phyloP scores from a whole-genome alignment of 37 sponge, comb jelly and placozoan species.

The Oopsacas minuta region DNA sequence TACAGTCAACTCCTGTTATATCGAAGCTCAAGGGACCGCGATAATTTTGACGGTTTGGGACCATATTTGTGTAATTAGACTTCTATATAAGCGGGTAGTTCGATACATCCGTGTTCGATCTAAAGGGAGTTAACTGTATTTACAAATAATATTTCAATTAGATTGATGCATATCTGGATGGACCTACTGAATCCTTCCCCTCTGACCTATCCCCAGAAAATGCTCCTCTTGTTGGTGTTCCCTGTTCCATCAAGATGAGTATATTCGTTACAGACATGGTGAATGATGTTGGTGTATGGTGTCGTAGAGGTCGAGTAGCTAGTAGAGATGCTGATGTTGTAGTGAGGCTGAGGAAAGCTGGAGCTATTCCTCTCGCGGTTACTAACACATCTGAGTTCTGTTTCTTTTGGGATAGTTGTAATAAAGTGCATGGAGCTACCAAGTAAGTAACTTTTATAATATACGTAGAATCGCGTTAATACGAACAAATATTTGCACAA shows the following conservation, averaged over 20 bases:
- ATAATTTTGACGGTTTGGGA: too few relatives aligned
- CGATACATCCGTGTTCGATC: too few relatives aligned
- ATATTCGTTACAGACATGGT: conserved; percentile 34
- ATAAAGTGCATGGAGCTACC: conserved; percentile 45
- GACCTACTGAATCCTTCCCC: not conserved
- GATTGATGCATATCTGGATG: not conserved
- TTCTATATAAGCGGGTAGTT: too few relatives aligned
- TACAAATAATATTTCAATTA: too few relatives aligned
- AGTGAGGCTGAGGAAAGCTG: conserved; percentile 29
- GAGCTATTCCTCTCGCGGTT: conserved; percentile 41
- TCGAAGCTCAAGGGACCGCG: too few relatives aligned
- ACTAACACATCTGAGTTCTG: conserved; percentile 47
- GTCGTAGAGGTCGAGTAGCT: conserved; percentile 21
- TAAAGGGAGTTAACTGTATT: too few relatives aligned
- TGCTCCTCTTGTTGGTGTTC: conserved; percentile 40
- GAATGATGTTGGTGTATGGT: conserved; percentile 30
- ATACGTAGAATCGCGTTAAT: too few relatives aligned
- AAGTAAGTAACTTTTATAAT: conserved; percentile 18
- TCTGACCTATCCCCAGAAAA: conserved; percentile 18
- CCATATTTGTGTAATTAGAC: too few relatives aligned
- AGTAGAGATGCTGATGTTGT: conserved; percentile 36
- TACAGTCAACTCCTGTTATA: too few relatives aligned
- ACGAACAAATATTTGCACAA: too few relatives aligned
- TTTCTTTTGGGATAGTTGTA: conserved; percentile 42
- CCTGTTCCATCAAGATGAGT: conserved; percentile 43